Base-by-base conservation (phyloP, 2,888 invertebrate genomes). In the Tetragonisca angustula region DNA sequence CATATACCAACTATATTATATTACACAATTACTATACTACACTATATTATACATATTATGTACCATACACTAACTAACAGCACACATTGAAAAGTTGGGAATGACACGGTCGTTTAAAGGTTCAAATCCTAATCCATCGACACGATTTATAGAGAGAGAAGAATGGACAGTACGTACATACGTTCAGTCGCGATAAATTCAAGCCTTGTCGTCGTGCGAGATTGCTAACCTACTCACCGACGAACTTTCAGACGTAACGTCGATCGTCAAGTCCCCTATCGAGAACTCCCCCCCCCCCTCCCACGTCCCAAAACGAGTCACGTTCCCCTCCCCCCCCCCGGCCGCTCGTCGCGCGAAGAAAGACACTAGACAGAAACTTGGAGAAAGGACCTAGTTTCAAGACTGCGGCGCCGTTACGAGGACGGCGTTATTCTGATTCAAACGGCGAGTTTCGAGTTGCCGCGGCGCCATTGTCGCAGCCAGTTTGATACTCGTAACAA, bases 221-320 rank as follows among this genome's bases (percentile, higher is more conserved):
- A 43, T 67, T 43, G 65, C 65, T 43, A 67, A 43, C 65, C 65
- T 65, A 65, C 49, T 68, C 49, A 9, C 24, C 17, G 65, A 49
- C 43, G 52, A 52, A 69, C 27, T 69, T 69, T 21, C 21, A 52
- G 36, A 32, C 52, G 24, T 19, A 43, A 71, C 56, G 59, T 59
- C 71, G 71, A 59, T 71, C 36, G 43, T 4, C 36, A 24, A 52
- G 36, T 36, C 36, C 32, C 21, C 24, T 32, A 70, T 56, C 50
- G 15, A 2, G n/a, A 13, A 19, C 32, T 54, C 0, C n/a, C 36
- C n/a, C n/a, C 15, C 43, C 1, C n/a, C 1, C 1, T 15, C 1
- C n/a, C 27, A 36, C 43, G 36, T 56, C 4, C n/a, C n/a, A 9
- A 49, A 69, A 24, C 68, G 32, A 52, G 69, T 52, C 69, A 54